phyloP scores from a whole-genome alignment of 2,113 vertebrate species.

The Corythornis vintsioides region DNA sequence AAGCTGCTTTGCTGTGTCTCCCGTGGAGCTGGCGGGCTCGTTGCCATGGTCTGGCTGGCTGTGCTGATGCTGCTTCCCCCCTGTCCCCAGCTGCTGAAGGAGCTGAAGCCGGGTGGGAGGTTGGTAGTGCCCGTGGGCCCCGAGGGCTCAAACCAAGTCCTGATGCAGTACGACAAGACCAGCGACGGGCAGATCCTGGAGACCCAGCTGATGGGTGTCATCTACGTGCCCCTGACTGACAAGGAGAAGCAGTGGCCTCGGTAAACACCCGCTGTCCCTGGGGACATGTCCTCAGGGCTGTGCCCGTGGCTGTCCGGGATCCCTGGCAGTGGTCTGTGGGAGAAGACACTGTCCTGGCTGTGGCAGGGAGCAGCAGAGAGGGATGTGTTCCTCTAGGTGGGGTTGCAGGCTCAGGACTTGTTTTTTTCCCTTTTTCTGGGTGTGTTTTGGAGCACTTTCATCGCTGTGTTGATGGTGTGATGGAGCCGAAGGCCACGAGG shows the following conservation, averaged over 20 bases:
- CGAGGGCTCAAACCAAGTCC: conserved; percentile 82
- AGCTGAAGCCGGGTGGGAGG: conserved; percentile 88
- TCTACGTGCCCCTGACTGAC: conserved; percentile 91
- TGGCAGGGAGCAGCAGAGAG: background rate
- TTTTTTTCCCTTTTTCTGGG: background rate
- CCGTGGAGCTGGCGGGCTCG: background rate
- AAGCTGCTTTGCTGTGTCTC: background rate
- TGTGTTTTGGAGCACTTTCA: background rate
- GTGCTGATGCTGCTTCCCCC: no score
- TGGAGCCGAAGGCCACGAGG: background rate
- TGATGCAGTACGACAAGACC: conserved; percentile 90
- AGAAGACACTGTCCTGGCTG: background rate
- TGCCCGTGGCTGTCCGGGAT: background rate
- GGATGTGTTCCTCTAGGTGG: background rate
- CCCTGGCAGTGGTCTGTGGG: background rate
- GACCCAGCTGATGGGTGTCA: conserved; percentile 87
- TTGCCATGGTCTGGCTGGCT: no score
- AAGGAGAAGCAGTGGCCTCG: conserved; percentile 85
- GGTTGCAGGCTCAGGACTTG: background rate
- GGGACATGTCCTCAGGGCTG: background rate
- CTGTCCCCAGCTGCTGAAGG: conserved; percentile 80
- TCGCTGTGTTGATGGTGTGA: background rate
- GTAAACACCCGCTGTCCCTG: conserved; percentile 67
- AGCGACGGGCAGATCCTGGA: conserved; percentile 82
- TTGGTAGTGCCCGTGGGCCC: conserved; percentile 88